Base-by-base conservation (phyloP, 2,113 vertebrate genomes). In the Cheirogaleus medius region DNA sequence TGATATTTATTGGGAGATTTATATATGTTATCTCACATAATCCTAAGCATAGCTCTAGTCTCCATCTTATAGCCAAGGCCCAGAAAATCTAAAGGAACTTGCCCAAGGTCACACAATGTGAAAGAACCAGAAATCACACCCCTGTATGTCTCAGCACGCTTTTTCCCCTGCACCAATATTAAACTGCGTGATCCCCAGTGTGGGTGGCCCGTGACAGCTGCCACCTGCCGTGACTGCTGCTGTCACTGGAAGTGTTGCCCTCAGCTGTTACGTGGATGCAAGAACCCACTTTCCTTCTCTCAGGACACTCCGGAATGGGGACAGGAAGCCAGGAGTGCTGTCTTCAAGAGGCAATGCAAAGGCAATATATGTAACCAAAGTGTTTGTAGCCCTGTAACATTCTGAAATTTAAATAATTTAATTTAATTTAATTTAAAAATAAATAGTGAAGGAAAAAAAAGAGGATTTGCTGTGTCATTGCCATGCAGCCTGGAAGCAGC, bases 61-160 rank as follows among this genome's bases (percentile, higher is more conserved):
- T 10, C 39, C 11, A 77, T 77, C 68, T 92, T 88, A 64, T 21
- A 90, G 25, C 25, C 21, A n/a, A 94, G 60, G 6, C n/a, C 63
- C 52, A 81, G 81, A 92, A 83, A 60, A 81, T 63, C 39, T 27
- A 44, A 71, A 95, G 60, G n/a, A 63, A 76, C 29, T 49, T 32
- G 3, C 27, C 54, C 44, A 11, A 60, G 8, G 34, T 68, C 29
- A 49, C 37, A n/a, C 27, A 23, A 68, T 18, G 13, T 23, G 34
- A 63, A 73, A n/a, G 4, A 63, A 14, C 34, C 14, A 71, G 47
- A 85, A 54, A 29, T 47, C 32, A 42, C 29, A 17, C 58, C 9
- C 11, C 37, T 1, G 0, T n/a, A 8, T 49, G 52, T 64, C 54
- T 90, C 27, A 4, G 21, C 5, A 0, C 56, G 47, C 47, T 49